phyloP scores from a whole-genome alignment of 2,888 invertebrate species.

The Chrysodeixis includens region DNA sequence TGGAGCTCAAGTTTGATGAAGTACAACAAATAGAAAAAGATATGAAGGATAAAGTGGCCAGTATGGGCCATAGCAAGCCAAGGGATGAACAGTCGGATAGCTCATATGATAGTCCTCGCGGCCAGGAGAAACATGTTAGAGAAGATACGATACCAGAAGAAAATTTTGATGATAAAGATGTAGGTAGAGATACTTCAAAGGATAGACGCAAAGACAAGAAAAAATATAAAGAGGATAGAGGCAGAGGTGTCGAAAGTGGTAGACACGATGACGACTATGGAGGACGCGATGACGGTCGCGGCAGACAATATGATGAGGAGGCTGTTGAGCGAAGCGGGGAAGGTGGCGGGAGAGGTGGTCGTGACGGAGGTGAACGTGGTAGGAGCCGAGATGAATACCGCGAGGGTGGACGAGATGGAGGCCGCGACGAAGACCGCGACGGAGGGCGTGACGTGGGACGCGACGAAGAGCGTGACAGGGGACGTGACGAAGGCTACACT shows the following conservation, averaged over 20 bases:
- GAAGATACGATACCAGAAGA: slow-evolving; percentile 20
- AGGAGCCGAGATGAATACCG: slow-evolving; percentile 21
- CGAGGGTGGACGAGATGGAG: slow-evolving; percentile 22
- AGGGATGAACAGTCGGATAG: background rate
- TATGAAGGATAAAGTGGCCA: background rate
- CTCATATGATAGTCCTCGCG: slow-evolving; percentile 25
- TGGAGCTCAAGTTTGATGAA: slow-evolving; percentile 67
- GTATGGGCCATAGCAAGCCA: background rate
- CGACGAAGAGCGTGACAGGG: background rate
- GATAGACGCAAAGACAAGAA: slow-evolving; percentile 11
- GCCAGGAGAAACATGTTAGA: background rate
- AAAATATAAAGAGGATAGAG: background rate
- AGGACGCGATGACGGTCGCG: slow-evolving; percentile 21
- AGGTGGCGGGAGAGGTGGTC: background rate
- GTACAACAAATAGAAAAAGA: slow-evolving; percentile 17
- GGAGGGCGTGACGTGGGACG: too few species aligned
- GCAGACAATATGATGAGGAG: slow-evolving; percentile 26
- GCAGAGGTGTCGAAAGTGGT: slow-evolving; percentile 21
- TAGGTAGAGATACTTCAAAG: slow-evolving; percentile 8
- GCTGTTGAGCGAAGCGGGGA: slow-evolving; percentile 11
- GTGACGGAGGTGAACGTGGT: slow-evolving; percentile 11
- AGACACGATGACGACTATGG: slow-evolving; percentile 21
- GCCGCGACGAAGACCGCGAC: slow-evolving; percentile 9
- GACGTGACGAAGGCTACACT: too few species aligned
- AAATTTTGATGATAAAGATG: background rate